phyloP scores from a whole-genome alignment of 2,888 invertebrate genomes.

The Carterocephalus palaemon region DNA sequence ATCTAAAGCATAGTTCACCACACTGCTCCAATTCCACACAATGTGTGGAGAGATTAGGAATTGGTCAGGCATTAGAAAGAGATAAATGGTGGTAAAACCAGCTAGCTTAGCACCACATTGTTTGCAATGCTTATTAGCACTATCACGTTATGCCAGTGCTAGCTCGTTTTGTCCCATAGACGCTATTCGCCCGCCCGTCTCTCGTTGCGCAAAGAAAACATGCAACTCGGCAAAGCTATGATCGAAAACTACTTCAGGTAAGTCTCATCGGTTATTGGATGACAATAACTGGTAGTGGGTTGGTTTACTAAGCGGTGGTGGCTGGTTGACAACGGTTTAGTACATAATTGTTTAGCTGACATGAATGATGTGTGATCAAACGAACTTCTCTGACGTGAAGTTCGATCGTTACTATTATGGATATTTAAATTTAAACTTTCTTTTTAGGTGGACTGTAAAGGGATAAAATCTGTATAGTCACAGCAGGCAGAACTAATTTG shows the following conservation, averaged over 20 bases:
- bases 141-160: slow-evolving; percentile 49
- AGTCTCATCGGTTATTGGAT: slow-evolving; percentile 43
- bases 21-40: too few species aligned
- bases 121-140: slow-evolving; percentile 36
- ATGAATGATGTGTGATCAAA: too few species aligned
- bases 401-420: too few species aligned
- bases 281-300: too few species aligned
- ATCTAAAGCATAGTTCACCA: too few species aligned
- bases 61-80: not conserved
- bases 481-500: too few species aligned
- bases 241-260: slow-evolving; percentile 90
- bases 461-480: too few species aligned
- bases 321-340: slow-evolving; percentile 5
- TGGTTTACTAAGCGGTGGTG: too few species aligned
- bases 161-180: slow-evolving; percentile 80
- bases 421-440: too few species aligned
- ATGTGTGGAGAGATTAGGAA: too few species aligned
- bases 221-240: slow-evolving; percentile 87
- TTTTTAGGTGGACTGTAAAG: too few species aligned
- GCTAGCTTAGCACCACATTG: slow-evolving; percentile 28
- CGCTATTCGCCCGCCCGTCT: slow-evolving; percentile 91
- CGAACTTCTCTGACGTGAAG: too few species aligned
- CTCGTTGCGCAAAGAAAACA: slow-evolving; percentile 89
- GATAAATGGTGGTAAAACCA: slow-evolving; percentile 28
- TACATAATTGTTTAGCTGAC: slow-evolving; percentile 5